phyloP scores from a whole-genome alignment of 1,140 invertebrate species.

The Agraylea sexmaculata region DNA sequence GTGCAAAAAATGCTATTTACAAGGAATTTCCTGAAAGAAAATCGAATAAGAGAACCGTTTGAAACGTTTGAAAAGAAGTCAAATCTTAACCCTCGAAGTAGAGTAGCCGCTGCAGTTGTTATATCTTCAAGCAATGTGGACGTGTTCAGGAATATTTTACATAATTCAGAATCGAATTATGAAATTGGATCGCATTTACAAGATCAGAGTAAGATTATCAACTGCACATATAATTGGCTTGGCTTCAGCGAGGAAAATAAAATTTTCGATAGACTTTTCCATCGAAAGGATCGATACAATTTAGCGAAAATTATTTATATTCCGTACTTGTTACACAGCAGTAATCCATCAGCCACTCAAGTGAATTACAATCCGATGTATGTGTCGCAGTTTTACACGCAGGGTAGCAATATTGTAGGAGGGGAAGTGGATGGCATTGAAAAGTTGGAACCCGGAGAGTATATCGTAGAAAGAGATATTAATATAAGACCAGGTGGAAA shows the following conservation, averaged over 20 bases:
- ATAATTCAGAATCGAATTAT: constrained; percentile 81
- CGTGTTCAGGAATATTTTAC: constrained; percentile 83
- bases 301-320: constrained; percentile 77
- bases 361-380: constrained; percentile 58
- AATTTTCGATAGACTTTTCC: constrained; percentile 73
- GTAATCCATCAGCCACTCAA: constrained; percentile 69
- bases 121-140: constrained; percentile 83
- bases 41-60: constrained; percentile 81
- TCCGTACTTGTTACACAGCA: constrained; percentile 74
- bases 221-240: constrained; percentile 91
- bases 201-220: constrained; percentile 87
- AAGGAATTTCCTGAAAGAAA: constrained; percentile 77
- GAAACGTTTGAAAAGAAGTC: constrained; percentile 48
- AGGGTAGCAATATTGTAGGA: constrained; percentile 59
- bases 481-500: constrained; percentile 81
- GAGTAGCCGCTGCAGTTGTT: constrained; percentile 81
- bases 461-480: constrained; percentile 80
- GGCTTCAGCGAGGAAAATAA: constrained; percentile 64
- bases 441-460: constrained; percentile 63
- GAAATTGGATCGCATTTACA: constrained; percentile 92
- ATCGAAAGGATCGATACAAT: constrained; percentile 85
- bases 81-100: constrained; percentile 70
- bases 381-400: constrained; percentile 61
- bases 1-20: constrained; percentile 75
- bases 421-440: constrained; percentile 83